Base-by-base conservation (phyloP, 2,888 invertebrate genomes). In the Hydrotaea diabolus region DNA sequence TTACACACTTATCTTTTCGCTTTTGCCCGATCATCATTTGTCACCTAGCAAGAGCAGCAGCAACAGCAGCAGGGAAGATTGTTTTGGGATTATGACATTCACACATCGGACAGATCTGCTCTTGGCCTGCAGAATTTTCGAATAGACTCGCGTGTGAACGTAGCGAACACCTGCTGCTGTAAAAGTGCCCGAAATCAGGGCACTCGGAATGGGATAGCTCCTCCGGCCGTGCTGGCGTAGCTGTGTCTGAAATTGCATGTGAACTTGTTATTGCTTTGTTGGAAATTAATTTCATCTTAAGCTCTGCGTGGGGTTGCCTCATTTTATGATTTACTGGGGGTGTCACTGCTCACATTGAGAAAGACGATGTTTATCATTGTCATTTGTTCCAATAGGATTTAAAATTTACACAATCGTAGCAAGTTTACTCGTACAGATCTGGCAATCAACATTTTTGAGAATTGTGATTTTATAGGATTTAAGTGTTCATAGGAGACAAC, bases 301-400 rank as follows among this genome's bases (percentile, higher is more conserved):
- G 46, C 78, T 55, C 3, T 81, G 81, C 76, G 81, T 84, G 84
- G 81, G 84, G 72, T 77, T 78, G 55, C 77, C 59, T 9, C 59
- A 26, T 26, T 2, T 23, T 23, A 23, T 59, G 26, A 23, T 59
- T 59, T 23, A 59, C 15, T 26, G 23, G 1, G 23, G 1, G 9
- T 59, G 59, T 13, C 23, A 59, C 15, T 23, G 59, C 11, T 23
- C 26, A 26, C 23, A 59, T 59, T 23, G 59, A 15, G 59, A 59
- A 26, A 26, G 9, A 23, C 23, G 9, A 8, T 26, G 23, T 59
- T 26, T 26, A 59, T 59, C 23, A 59, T 9, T 15, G 26, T 23
- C 3, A 23, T 59, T 59, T 59, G 59, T 59, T 59, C 23, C 26
- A 21, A 21, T 21, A 8, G 9, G 23, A 55, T 55, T 55, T 23